Base-by-base conservation (phyloP, 2,797 vertebrate genomes). In the Xiphorhynchus erythropygius region DNA sequence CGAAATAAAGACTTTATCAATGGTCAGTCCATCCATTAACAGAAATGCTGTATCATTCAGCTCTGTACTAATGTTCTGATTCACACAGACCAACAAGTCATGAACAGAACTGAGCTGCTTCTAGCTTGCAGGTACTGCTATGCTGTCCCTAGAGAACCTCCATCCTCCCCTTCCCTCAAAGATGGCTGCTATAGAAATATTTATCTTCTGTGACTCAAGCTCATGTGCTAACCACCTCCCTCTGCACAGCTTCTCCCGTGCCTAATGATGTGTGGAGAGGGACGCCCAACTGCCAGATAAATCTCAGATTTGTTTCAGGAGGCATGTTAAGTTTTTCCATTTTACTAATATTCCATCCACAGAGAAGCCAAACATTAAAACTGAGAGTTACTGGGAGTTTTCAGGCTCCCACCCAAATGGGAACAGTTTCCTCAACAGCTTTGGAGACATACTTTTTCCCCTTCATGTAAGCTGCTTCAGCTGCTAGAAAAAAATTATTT, bases 301-400 rank as follows among this genome's bases (percentile, higher is more conserved):
- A 85, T 79, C 94, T 88, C 59, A 87, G 53, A 57, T 93, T 87
- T 86, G 50, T 73, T 96, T 91, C 55, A 57, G 49, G 84, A 94
- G 30, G 55, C 53, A 27, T 6, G 42, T 17, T 91, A 90, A 86
- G 67, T 89, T 96, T 95, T 97, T 96, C 91, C 96, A 94, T 94
- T 94, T 91, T 76, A 82, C 18, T 18, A 32, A 15, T 63, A 42
- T 94, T 96, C 93, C 91, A 55, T 37, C 68, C 5, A 23, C 87
- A n/a, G 78, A 74, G 76, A 90, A 93, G 56, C 37, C 80, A 90
- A 67, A 57, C 55, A 42, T 23, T 73, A 67, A 67, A 89, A 93
- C 49, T 62, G 87, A 94, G 77, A 94, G n/a, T 49, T 91, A 91
- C 76, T 1, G 5, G 46, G 59, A 91, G 59, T 57, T 94, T 86